Conservation (phyloP, 1,140 invertebrate genomes). For the Diabrotica virgifera region DNA sequence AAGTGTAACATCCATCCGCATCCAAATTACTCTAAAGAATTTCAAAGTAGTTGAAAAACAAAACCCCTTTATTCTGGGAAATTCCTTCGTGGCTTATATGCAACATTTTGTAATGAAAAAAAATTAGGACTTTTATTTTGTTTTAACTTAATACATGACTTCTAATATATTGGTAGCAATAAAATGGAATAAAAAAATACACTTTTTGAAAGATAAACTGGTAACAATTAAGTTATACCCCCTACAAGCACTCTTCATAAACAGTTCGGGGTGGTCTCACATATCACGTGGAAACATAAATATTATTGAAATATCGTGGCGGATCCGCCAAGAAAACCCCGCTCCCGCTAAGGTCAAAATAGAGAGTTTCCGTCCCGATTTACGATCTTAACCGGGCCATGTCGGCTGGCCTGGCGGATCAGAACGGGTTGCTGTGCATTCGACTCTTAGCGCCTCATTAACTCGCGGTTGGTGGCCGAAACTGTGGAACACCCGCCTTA, state of each 20-base stretch:
- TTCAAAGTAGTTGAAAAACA: too few relatives aligned
- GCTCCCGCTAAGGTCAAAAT: constrained; percentile 1
- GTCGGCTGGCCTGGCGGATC: constrained; percentile 30
- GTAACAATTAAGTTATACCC: neutral
- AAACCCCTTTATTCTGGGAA: too few relatives aligned
- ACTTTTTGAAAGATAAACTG: too few relatives aligned
- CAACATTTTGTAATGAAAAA: too few relatives aligned
- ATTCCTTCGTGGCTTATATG: too few relatives aligned
- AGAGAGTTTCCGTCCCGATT: constrained; percentile 25
- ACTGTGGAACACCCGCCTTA: constrained; percentile 30
- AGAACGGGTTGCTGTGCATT: constrained; percentile 28
- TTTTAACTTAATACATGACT: too few relatives aligned
- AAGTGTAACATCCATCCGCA: too few relatives aligned
- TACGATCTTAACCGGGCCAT: constrained; percentile 26
- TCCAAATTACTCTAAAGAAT: too few relatives aligned
- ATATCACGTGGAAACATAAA: neutral
- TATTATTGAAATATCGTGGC: neutral
- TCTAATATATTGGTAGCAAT: too few relatives aligned
- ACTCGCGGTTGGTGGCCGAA: constrained; percentile 26
- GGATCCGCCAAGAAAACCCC: neutral
- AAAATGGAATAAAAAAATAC: too few relatives aligned
- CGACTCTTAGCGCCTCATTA: constrained; percentile 38
- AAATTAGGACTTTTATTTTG: too few relatives aligned
- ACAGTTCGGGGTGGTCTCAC: neutral
- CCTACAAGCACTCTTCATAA: neutral